These are phyloP conservation scores for Triplophysa rosa DNA, from an alignment of 2,113 vertebrate species.

Conservation along the genomic window DNA sequence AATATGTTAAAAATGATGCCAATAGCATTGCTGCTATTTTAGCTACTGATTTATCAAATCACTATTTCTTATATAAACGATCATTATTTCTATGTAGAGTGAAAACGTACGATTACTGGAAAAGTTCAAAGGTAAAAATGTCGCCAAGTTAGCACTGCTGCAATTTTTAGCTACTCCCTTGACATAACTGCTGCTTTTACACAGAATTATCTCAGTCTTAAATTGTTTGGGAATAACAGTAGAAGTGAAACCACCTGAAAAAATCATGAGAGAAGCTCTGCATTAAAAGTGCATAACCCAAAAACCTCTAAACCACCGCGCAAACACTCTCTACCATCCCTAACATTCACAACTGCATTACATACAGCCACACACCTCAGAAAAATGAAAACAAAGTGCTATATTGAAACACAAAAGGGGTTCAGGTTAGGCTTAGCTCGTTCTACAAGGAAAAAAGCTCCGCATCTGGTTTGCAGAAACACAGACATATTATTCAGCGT, in stretches of 20 bases:
- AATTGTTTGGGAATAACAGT: neutral
- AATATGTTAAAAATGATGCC: too few species aligned
- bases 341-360: slow-evolving; percentile 18
- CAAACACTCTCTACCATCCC: neutral
- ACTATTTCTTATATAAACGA: too few species aligned
- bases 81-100: too few species aligned
- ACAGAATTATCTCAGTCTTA: neutral
- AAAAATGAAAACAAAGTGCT: neutral
- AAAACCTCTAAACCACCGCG: neutral
- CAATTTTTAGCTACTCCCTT: too few species aligned
- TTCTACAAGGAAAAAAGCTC: neutral
- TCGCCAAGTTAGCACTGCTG: too few species aligned
- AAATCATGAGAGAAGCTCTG: slow-evolving; percentile 21
- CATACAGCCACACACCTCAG: slow-evolving; percentile 10
- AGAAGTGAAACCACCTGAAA: slow-evolving; percentile 32
- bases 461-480: slow-evolving; percentile 13
- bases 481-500: slow-evolving; percentile 22
- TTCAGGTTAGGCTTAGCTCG: neutral
- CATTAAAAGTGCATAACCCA: slow-evolving; percentile 42
- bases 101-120: too few species aligned
- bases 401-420: neutral
- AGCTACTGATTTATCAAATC: too few species aligned
- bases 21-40: too few species aligned
- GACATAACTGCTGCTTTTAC: too few species aligned
- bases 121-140: too few species aligned